Conservation (phyloP, 2,797 vertebrate genomes). For the Dromococcyx pavoninus region DNA sequence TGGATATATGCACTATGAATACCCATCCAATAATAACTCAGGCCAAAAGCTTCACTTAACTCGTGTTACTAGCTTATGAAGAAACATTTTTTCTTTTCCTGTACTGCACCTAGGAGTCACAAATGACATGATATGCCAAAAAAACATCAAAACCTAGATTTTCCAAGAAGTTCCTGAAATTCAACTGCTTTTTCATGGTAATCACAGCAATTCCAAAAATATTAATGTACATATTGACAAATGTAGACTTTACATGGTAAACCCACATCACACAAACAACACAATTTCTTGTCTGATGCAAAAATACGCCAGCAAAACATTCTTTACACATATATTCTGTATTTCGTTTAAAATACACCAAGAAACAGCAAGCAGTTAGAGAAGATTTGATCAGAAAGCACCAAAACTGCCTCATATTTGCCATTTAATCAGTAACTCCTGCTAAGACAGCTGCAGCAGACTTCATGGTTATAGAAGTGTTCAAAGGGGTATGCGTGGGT, state of each 20-base stretch:
- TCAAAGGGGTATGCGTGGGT: rapidly evolving
- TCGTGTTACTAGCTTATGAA: not conserved
- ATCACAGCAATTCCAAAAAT: not conserved
- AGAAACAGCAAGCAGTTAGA: not conserved
- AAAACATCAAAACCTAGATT: not conserved
- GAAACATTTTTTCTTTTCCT: not conserved
- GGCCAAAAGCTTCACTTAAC: not conserved
- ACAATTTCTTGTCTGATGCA: not conserved
- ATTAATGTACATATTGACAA: not conserved
- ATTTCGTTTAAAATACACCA: not conserved
- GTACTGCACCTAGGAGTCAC: not conserved
- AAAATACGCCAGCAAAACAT: not conserved
- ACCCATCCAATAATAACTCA: not conserved
- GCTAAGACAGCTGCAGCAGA: not conserved
- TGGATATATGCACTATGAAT: not conserved
- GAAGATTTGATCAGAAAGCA: not conserved
- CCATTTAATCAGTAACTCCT: constrained; percentile 21
- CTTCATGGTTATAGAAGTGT: constrained; percentile 16
- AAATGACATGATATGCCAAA: not conserved
- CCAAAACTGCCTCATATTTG: not conserved
- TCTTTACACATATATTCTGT: not conserved
- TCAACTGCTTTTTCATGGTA: not conserved
- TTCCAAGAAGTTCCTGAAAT: not conserved
- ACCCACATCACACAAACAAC: not conserved
- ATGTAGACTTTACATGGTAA: not conserved